Evolutionary conservation across 1,140 invertebrate species (phyloP).

Genomic region (Melanaphis sacchari): DNA sequence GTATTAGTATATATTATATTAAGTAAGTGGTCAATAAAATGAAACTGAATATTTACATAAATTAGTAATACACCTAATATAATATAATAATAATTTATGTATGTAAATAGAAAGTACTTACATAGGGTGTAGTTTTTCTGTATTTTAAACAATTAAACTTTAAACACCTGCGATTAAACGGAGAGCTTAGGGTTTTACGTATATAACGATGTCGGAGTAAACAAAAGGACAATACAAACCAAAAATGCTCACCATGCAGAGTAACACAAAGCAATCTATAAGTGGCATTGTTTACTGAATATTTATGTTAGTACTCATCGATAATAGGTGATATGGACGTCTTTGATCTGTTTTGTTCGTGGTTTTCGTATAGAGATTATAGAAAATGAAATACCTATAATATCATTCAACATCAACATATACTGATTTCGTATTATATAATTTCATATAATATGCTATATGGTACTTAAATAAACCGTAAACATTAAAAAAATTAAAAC

Average conservation of each 20-base stretch:
- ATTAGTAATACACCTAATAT: not conserved
- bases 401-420: not conserved
- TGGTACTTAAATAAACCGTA: not conserved
- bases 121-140: not conserved
- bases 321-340: not conserved
- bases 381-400: not conserved
- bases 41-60: not conserved
- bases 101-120: not conserved
- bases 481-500: not conserved
- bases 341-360: not conserved
- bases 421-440: not conserved
- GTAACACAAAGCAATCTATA: not conserved
- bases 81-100: not conserved
- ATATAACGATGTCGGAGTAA: not conserved
- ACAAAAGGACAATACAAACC: not conserved
- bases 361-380: not conserved
- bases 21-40: not conserved
- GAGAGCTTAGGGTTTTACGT: not conserved
- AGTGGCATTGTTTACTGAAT: conserved; percentile 4
- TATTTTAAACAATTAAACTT: not conserved
- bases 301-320: not conserved
- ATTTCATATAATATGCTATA: not conserved
- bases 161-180: not conserved
- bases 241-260: not conserved
- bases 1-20: too few species aligned